Evolutionary conservation across 2,113 vertebrate genomes (phyloP).

Genomic region (Lepisosteus oculatus): DNA sequence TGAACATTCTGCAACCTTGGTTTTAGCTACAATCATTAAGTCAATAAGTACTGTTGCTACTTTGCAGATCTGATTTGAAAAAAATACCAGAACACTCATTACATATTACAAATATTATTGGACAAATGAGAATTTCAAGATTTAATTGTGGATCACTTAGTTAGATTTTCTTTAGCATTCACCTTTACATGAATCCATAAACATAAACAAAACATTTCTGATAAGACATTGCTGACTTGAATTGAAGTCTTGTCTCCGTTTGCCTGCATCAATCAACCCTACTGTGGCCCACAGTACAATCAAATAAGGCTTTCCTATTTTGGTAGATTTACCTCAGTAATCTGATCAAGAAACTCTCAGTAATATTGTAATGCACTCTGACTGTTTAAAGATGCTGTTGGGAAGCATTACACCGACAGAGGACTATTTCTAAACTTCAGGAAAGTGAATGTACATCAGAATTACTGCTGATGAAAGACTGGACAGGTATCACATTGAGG

Average conservation of each 20-base stretch:
- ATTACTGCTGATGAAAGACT: background rate
- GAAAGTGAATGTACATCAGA: conserved; percentile 31
- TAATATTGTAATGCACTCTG: conserved; percentile 67
- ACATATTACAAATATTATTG: too few species aligned
- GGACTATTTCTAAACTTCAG: conserved; percentile 39
- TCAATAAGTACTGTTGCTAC: too few species aligned
- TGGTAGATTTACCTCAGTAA: conserved; percentile 63
- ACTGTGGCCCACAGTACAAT: conserved; percentile 32
- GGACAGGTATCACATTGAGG: background rate
- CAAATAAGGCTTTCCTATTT: conserved; percentile 66
- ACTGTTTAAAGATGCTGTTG: conserved; percentile 66
- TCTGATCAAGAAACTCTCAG: conserved; percentile 74
- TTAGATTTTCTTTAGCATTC: too few species aligned
- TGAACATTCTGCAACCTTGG: too few species aligned
- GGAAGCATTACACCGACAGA: conserved; percentile 51
- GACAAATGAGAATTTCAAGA: too few species aligned
- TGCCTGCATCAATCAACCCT: conserved; percentile 50
- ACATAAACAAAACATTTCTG: too few species aligned
- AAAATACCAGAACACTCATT: too few species aligned
- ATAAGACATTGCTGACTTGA: background rate
- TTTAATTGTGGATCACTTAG: too few species aligned
- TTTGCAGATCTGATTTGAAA: too few species aligned
- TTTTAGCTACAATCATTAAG: too few species aligned
- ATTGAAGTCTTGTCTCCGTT: conserved; percentile 15
- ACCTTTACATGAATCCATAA: too few species aligned